These are phyloP conservation scores for Drosophila sucinea DNA, from an alignment of 1,140 invertebrate species.

Conservation along the genomic window DNA sequence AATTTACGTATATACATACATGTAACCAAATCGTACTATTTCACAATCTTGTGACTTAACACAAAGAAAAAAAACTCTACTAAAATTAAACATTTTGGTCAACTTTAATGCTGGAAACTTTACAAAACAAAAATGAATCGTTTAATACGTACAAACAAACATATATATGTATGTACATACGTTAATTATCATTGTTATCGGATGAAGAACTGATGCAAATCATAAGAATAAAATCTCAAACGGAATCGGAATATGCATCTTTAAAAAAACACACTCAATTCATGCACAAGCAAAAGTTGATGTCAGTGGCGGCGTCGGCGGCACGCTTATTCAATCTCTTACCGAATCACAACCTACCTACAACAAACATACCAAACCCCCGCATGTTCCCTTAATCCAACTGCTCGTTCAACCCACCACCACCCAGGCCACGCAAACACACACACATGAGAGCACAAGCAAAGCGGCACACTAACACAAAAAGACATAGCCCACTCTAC, in stretches of 20 bases:
- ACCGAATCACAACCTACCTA: conserved; percentile 38
- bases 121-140: background rate
- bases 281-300: conserved; percentile 9
- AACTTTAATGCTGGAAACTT: no score
- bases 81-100: no score
- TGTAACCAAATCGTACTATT: no score
- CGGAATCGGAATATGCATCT: background rate
- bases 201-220: background rate
- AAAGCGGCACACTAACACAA: background rate
- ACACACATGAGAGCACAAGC: background rate
- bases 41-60: no score
- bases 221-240: background rate
- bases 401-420: no score
- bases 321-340: conserved; percentile 56
- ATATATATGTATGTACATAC: no score
- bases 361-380: background rate
- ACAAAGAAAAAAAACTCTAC: no score
- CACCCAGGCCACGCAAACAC: background rate
- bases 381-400: no score
- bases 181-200: background rate
- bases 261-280: conserved; percentile 6
- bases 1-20: no score
- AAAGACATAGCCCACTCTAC: background rate
- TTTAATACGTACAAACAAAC: background rate
- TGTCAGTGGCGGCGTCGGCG: background rate